phyloP scores from a whole-genome alignment of 2,888 invertebrate species.

The Pandemis cinnamomeana region DNA sequence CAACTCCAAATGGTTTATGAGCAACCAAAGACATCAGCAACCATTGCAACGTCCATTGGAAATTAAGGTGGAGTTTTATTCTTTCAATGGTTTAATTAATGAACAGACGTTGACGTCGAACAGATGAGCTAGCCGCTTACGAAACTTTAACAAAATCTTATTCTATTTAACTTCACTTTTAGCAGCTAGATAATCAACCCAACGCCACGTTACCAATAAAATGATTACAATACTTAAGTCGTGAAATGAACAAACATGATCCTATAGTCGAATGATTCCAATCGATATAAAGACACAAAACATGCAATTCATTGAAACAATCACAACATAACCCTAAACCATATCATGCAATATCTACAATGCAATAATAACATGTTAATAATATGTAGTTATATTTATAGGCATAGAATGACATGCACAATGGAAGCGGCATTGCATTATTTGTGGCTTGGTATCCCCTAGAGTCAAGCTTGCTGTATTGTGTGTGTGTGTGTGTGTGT shows the following conservation, averaged over 20 bases:
- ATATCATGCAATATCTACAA: conserved; percentile 65
- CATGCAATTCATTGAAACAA: conserved; percentile 65
- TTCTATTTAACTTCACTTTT: background rate
- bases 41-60: too few species aligned
- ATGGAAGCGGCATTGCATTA: conserved; percentile 69
- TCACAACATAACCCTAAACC: conserved; percentile 50
- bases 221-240: background rate
- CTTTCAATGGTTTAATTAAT: background rate
- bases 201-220: background rate
- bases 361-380: conserved; percentile 57
- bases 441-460: conserved; percentile 64
- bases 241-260: background rate
- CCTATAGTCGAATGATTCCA: background rate
- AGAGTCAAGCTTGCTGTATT: background rate
- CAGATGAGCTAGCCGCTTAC: background rate
- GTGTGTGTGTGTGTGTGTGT: background rate
- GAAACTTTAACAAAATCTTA: background rate
- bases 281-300: conserved; percentile 59
- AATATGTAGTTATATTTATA: background rate
- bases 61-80: too few species aligned
- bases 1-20: background rate
- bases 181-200: background rate
- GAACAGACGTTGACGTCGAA: background rate
- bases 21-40: background rate
- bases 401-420: conserved; percentile 55